Evolutionary conservation across 1,140 invertebrate genomes (phyloP).

Genomic region (Caligus rogercresseyi): DNA sequence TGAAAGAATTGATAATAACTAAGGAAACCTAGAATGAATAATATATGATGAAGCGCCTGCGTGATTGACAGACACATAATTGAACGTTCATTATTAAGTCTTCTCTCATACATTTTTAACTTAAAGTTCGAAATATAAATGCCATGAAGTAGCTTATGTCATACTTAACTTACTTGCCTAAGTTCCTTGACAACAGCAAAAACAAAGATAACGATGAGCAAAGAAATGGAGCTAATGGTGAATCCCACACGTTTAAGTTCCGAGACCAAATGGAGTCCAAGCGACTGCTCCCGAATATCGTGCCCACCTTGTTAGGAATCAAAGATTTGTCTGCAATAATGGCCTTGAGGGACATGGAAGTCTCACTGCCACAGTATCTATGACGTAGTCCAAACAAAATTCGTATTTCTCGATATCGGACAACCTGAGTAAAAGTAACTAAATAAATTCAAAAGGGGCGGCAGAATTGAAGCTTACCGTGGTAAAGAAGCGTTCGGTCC

Average conservation of each 20-base stretch:
- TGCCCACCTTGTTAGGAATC: neutral
- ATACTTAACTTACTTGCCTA: no score
- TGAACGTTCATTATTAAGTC: no score
- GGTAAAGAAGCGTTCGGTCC: neutral
- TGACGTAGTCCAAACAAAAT: neutral
- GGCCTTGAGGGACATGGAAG: neutral
- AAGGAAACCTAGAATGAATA: no score
- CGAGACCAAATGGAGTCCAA: neutral
- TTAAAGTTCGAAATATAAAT: no score
- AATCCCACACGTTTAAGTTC: neutral
- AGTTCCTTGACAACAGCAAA: neutral
- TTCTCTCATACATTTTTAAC: no score
- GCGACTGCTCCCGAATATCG: neutral
- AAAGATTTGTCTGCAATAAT: neutral
- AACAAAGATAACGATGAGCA: neutral
- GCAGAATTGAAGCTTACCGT: neutral
- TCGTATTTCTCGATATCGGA: neutral
- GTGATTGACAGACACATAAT: no score
- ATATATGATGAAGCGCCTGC: no score
- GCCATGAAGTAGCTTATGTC: no score
- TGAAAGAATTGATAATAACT: no score
- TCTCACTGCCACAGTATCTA: neutral
- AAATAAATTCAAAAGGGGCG: neutral
- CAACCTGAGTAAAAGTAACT: neutral
- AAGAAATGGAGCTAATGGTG: neutral